Evolutionary conservation across 2,113 vertebrate genomes (phyloP).

Genomic region (Corythornis madagascariensis): DNA sequence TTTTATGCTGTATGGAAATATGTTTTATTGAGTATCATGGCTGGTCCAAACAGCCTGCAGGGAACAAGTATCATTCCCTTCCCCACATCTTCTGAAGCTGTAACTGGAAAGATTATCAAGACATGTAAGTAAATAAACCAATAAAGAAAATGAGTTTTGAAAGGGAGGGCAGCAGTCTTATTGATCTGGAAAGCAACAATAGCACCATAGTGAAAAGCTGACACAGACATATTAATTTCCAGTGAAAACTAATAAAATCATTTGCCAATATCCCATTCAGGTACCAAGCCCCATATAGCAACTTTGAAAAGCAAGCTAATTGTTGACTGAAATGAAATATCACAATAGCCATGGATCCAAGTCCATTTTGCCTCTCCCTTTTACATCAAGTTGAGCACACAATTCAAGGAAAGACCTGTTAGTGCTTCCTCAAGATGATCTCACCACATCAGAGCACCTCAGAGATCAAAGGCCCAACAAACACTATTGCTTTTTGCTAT

Average conservation of each 20-base stretch:
- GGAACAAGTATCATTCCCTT: neutral
- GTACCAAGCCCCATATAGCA: neutral
- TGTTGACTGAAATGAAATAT: neutral
- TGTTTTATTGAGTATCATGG: neutral
- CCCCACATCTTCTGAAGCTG: slow-evolving; percentile 31
- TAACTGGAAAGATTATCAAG: slow-evolving; percentile 41
- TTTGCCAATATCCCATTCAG: neutral
- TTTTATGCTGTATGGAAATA: slow-evolving; percentile 18
- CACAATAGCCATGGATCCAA: neutral
- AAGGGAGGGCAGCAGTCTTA: neutral
- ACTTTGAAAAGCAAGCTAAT: neutral
- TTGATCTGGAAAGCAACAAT: neutral
- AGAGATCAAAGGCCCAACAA: slow-evolving; percentile 18
- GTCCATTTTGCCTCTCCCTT: neutral
- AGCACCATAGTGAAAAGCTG: neutral
- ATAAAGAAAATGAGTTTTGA: neutral
- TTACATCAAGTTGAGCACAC: neutral
- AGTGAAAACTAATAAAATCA: neutral
- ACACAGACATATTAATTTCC: neutral
- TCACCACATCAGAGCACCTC: neutral
- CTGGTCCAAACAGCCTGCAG: slow-evolving; percentile 10
- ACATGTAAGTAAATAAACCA: neutral
- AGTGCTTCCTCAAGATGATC: slow-evolving; percentile 4
- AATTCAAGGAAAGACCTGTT: neutral
- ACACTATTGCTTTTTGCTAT: neutral